phyloP scores from a whole-genome alignment of 2,797 vertebrate species.

The Valencia hispanica region DNA sequence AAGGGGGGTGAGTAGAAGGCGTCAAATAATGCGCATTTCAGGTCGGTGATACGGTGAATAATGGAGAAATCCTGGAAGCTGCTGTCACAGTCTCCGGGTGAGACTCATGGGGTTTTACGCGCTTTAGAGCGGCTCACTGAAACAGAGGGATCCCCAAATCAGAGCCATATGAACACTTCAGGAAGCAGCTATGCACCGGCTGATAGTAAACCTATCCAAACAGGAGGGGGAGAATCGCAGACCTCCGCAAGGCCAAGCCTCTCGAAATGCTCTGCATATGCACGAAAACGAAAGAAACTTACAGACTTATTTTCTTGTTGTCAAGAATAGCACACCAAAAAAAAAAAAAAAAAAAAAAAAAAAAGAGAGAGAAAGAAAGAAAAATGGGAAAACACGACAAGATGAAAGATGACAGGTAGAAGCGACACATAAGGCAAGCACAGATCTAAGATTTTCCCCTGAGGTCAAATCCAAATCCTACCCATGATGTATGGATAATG shows the following conservation, averaged over 20 bases:
- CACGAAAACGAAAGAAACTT: constrained; percentile 50
- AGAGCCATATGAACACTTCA: constrained; percentile 76
- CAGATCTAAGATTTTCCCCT: constrained; percentile 71
- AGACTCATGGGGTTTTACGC: constrained; percentile 66
- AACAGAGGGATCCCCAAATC: constrained; percentile 74
- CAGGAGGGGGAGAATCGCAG: constrained; percentile 26
- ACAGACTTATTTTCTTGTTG: constrained; percentile 60
- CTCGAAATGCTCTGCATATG: constrained; percentile 45
- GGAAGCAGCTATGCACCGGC: constrained; percentile 60
- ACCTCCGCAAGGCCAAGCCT: constrained; percentile 20
- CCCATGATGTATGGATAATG: constrained; percentile 49
- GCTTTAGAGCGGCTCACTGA: constrained; percentile 62
- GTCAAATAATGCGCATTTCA: constrained; percentile 48
- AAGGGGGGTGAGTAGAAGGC: constrained; percentile 15
- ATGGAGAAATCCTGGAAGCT: constrained; percentile 63
- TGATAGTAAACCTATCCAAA: constrained; percentile 62
- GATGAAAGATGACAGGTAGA: constrained; percentile 82
- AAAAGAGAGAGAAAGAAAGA: too few species aligned
- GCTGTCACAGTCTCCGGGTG: constrained; percentile 61
- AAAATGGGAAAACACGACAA: constrained; percentile 34
- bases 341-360: not conserved
- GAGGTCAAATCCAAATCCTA: constrained; percentile 75
- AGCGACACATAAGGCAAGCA: constrained; percentile 69
- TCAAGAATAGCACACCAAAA: constrained; percentile 49
- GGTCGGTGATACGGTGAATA: constrained; percentile 51